These are phyloP conservation scores for Harmothoe impar DNA, from an alignment of 2,888 invertebrate genomes.

Conservation along the genomic window DNA sequence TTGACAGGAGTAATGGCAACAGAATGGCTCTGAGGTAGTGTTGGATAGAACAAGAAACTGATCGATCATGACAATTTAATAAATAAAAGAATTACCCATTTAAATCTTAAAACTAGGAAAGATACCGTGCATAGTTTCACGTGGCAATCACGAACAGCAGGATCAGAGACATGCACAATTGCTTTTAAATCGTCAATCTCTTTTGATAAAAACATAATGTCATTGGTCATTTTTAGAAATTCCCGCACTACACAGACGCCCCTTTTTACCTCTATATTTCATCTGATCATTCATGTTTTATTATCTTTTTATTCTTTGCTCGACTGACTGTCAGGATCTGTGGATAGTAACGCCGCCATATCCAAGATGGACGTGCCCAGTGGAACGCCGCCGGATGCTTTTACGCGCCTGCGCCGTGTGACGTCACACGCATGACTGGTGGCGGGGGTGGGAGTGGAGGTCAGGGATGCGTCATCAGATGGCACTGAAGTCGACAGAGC, in stretches of 20 bases:
- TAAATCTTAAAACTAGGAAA: too few species aligned
- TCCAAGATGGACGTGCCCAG: neutral
- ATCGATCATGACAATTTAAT: too few species aligned
- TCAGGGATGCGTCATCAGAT: neutral
- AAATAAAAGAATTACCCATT: too few species aligned
- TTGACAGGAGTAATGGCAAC: too few species aligned
- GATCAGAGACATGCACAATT: neutral
- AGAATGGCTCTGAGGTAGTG: too few species aligned
- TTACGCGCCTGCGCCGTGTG: neutral
- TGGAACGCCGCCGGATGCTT: constrained; percentile 7
- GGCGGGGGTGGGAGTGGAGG: neutral
- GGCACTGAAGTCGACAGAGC: neutral
- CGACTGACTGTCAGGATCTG: too few species aligned
- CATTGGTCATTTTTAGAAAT: neutral
- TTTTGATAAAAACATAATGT: neutral
- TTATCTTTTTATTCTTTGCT: too few species aligned
- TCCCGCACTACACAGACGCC: neutral
- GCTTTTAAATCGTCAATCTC: constrained; percentile 1
- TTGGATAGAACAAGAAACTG: too few species aligned
- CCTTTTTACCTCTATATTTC: neutral
- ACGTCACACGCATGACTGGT: constrained; percentile 21
- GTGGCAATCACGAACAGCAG: neutral
- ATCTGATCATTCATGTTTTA: too few species aligned
- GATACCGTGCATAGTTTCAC: neutral
- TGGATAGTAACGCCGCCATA: neutral